Percentiles rank a stretch among this genome's conserved stretches.
These are phyloP conservation scores for Eulacestoma nigropectus DNA, from an alignment of 2,113 vertebrate species.

Conservation along the genomic window DNA sequence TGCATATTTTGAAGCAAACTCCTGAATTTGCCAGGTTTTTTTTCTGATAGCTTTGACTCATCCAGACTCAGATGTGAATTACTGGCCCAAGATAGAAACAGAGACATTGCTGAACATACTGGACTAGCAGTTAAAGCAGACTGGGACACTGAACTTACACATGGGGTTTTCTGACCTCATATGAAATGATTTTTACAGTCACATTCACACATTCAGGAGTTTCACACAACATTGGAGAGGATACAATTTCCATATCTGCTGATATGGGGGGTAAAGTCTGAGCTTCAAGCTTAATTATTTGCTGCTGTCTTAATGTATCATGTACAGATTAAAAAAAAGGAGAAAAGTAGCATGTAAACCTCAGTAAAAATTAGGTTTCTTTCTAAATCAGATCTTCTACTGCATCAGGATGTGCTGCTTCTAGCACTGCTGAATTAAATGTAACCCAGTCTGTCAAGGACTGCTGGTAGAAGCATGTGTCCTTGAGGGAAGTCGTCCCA, in stretches of 20 bases:
- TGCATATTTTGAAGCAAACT: neutral
- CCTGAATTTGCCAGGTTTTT: neutral
- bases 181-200: neutral
- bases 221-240: neutral
- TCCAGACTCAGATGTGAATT: neutral
- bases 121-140: neutral
- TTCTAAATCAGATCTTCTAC: neutral
- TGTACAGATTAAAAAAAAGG: neutral
- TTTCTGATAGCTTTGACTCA: neutral
- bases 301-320: neutral
- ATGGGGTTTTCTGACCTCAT: neutral
- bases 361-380: neutral
- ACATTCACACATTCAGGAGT: neutral
- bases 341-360: neutral
- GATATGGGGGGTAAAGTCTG: neutral
- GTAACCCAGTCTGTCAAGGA: neutral
- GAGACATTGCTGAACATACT: neutral
- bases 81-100: neutral
- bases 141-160: neutral
- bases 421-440: neutral
- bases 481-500: neutral
- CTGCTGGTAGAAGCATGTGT: neutral
- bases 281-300: neutral
- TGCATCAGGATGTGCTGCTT: neutral
- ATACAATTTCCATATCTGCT: neutral